Conservation (phyloP, 2,888 invertebrate genomes). For the Agriotes lineatus region DNA sequence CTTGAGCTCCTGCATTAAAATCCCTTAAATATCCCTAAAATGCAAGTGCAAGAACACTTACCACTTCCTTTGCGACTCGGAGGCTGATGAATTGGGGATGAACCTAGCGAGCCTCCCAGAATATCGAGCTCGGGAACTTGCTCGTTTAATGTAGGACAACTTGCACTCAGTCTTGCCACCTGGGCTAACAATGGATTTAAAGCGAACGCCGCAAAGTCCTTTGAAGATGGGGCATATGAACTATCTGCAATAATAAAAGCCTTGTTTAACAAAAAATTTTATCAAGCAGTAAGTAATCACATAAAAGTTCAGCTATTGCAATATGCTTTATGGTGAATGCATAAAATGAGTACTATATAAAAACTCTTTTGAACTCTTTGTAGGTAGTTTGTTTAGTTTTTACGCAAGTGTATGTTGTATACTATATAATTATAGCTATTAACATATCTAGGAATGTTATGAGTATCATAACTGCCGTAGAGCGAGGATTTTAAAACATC, state of each 20-base stretch:
- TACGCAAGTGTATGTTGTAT: too few relatives aligned
- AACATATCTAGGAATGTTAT: too few relatives aligned
- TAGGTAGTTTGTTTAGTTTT: too few relatives aligned
- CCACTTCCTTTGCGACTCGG: conserved; percentile 75
- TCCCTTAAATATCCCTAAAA: not conserved
- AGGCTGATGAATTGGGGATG: conserved; percentile 66
- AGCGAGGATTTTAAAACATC: too few relatives aligned
- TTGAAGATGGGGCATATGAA: conserved; percentile 52
- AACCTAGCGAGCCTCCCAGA: conserved; percentile 65
- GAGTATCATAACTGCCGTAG: too few relatives aligned
- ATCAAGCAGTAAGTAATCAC: too few relatives aligned
- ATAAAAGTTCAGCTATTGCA: too few relatives aligned
- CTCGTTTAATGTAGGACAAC: conserved; percentile 80
- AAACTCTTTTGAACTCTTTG: too few relatives aligned
- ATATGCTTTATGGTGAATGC: too few relatives aligned
- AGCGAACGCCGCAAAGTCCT: conserved; percentile 61
- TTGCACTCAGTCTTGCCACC: conserved; percentile 75
- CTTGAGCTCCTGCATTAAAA: conserved; percentile 61
- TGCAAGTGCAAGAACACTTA: conserved; percentile 58
- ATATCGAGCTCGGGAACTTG: conserved; percentile 64
- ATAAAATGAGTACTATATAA: too few relatives aligned
- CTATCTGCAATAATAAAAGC: conserved; percentile 52
- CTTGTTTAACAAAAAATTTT: too few relatives aligned
- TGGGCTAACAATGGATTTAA: conserved; percentile 64
- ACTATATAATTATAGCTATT: too few relatives aligned